phyloP scores from a whole-genome alignment of 2,888 invertebrate species.

The Synanthedon vespiformis region DNA sequence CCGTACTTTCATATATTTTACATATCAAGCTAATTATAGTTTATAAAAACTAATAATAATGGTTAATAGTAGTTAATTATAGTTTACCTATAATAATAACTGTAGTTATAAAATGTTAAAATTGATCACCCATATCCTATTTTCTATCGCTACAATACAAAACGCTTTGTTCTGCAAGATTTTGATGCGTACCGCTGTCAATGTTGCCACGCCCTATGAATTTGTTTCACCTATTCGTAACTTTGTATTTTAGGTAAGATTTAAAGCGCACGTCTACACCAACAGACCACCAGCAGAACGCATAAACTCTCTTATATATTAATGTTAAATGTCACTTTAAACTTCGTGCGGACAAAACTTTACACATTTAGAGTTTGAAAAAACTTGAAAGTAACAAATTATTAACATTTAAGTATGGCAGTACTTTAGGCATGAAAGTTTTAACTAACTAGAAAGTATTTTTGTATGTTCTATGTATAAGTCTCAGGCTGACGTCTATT shows the following conservation, averaged over 20 bases:
- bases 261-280: conserved; percentile 19
- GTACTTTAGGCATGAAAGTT: background rate
- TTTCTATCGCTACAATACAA: no score
- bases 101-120: no score
- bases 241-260: conserved; percentile 22
- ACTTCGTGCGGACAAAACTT: background rate
- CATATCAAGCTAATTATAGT: no score
- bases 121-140: no score
- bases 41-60: no score
- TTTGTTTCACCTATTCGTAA: conserved; percentile 48
- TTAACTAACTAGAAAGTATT: background rate
- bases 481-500: no score
- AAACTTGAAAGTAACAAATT: background rate
- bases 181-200: background rate
- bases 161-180: no score
- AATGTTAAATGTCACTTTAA: conserved; percentile 10
- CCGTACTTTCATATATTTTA: no score
- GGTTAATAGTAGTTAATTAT: no score
- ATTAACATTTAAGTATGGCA: background rate
- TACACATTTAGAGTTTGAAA: conserved; percentile 8
- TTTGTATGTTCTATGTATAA: background rate
- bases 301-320: conserved; percentile 29
- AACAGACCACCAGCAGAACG: conserved; percentile 33
- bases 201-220: conserved; percentile 24
- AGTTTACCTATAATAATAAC: no score